Evolutionary conservation across 1,140 invertebrate genomes (phyloP), one percentile per base, ranked within the genome.

Genomic region (Drosophila watanabei): DNA sequence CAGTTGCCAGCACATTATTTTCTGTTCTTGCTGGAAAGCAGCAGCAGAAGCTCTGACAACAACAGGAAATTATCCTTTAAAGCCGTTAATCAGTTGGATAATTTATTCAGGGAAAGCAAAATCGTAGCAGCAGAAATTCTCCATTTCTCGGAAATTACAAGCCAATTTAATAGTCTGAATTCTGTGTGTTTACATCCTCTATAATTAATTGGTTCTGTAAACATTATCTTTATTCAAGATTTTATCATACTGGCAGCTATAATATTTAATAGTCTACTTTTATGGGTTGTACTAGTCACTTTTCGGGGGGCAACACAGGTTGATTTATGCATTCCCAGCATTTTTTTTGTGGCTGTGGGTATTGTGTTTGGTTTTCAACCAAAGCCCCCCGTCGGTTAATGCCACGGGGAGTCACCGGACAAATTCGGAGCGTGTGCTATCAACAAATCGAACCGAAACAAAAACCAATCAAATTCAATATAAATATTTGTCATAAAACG

Each of bases 391-490:
- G 24, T 35, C 13, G 18, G 10, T 56, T 56, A 56, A 24, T 37
- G 18, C 51, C 51, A 54, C 33, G 2, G 51, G 30, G 32, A 52
- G 51, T 52, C 18, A 52, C n/a, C 20, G 51, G 30, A 52, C 28
- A 52, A 56, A 56, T 39, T 37, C 52, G 18, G 33, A 57, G 54
- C 75, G 80, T 82, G 75, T 65, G 69, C 69, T 83, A 79, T 83
- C 80, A 79, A 52, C 49, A 75, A 83, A 83, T 79, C 70, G 58
- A 73, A 73, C 14, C 13, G 39, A 39, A 73, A 60, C 59, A 57
- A 52, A 81, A 80, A 43, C 48, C 59, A 70, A 81, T 81, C 63
- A 75, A 80, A 84, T 84, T 80, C 76, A 83, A 83, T 83, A 71
- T 65, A 46, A 52, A 78, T 81, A 66, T 59, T 52, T 76, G 46